Conservation (phyloP, 2,113 vertebrate genomes). For the Vireo altiloquus region DNA sequence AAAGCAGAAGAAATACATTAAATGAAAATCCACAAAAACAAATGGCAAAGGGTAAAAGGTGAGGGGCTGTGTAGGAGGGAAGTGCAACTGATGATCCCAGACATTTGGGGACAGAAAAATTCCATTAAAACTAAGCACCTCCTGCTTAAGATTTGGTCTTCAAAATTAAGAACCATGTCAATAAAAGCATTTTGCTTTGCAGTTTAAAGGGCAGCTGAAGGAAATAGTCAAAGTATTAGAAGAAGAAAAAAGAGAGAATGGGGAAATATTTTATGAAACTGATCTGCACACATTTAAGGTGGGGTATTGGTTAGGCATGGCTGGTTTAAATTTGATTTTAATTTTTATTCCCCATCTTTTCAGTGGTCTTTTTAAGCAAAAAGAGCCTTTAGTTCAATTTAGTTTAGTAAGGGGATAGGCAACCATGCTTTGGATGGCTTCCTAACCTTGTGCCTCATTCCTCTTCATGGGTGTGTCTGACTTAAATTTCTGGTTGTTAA, state of each 20-base stretch:
- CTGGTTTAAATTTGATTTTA: slow-evolving; percentile 49
- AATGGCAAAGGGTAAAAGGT: slow-evolving; percentile 66
- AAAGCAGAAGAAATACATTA: slow-evolving; percentile 21
- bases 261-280: slow-evolving; percentile 56
- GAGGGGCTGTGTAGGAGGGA: slow-evolving; percentile 51
- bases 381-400: neutral
- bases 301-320: slow-evolving; percentile 3
- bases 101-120: slow-evolving; percentile 31
- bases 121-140: slow-evolving; percentile 52
- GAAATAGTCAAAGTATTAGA: neutral
- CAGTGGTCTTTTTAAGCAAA: slow-evolving; percentile 26
- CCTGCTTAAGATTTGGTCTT: slow-evolving; percentile 31
- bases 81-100: slow-evolving; percentile 40
- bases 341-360: slow-evolving; percentile 31
- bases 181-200: slow-evolving; percentile 25
- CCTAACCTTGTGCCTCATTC: slow-evolving; percentile 46
- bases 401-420: slow-evolving; percentile 16
- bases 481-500: slow-evolving; percentile 37
- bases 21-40: slow-evolving; percentile 57
- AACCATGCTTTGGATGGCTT: slow-evolving; percentile 32
- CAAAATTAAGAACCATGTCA: slow-evolving; percentile 21
- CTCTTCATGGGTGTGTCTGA: slow-evolving; percentile 31
- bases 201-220: neutral
- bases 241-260: slow-evolving; percentile 16
- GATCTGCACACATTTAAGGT: neutral